A percentile compares a stretch with the other conserved stretches of the same genome.
These are phyloP conservation scores for Heliconius charithonia DNA, from an alignment of 2,888 invertebrate genomes.

Conservation along the genomic window DNA sequence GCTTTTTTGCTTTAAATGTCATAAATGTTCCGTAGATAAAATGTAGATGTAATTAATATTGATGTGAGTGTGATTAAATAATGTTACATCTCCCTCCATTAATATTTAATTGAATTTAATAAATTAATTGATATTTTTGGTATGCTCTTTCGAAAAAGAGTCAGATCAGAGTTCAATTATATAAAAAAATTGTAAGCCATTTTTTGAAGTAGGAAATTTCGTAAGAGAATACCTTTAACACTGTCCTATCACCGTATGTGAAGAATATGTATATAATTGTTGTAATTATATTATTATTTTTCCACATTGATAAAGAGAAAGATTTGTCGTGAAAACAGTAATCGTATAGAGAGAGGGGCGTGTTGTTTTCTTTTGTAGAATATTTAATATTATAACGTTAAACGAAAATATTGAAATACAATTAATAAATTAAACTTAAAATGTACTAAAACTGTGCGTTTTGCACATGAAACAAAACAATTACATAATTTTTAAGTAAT, in stretches of 20 bases:
- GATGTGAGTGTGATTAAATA: not conserved
- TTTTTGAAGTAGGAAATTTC: not conserved
- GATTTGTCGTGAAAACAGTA: not conserved
- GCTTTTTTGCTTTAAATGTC: slow-evolving; percentile 5
- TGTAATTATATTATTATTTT: slow-evolving; percentile 5
- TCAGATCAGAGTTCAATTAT: too few relatives aligned
- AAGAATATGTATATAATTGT: slow-evolving; percentile 8
- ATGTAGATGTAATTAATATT: not conserved
- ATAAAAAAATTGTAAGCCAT: not conserved
- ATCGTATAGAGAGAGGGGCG: not conserved
- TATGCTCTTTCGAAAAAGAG: slow-evolving; percentile 4
- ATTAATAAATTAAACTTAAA: too few relatives aligned
- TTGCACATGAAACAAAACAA: too few relatives aligned
- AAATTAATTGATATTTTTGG: not conserved
- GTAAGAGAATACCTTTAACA: not conserved
- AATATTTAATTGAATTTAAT: slow-evolving; percentile 4
- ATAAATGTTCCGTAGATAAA: not conserved
- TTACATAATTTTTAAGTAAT: not conserved
- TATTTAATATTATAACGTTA: not conserved
- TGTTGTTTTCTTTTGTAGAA: not conserved
- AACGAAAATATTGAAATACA: not conserved
- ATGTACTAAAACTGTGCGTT: too few relatives aligned
- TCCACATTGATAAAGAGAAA: not conserved
- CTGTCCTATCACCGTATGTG: not conserved
- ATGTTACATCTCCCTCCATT: not conserved